Percentiles rank a stretch among this genome's conserved stretches.
These are phyloP conservation scores for Anabas testudineus DNA, from an alignment of 2,797 vertebrate genomes.

Conservation along the genomic window DNA sequence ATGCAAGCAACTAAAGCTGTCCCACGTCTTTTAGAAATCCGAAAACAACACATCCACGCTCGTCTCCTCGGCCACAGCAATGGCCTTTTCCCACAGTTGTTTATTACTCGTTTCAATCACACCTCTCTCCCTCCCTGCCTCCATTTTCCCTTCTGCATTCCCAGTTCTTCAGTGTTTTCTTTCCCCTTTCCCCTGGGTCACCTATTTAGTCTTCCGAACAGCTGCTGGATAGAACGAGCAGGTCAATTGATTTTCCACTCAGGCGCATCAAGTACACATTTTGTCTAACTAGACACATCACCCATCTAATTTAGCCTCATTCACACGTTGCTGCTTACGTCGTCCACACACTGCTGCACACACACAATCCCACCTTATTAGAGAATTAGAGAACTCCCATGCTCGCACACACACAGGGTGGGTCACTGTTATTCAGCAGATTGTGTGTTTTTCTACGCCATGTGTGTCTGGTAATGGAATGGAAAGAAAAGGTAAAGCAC, in stretches of 20 bases:
- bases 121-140: not conserved
- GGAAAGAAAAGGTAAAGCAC: constrained; percentile 80
- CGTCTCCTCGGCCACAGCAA: not conserved
- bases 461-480: constrained; percentile 73
- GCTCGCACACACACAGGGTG: constrained; percentile 50
- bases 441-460: constrained; percentile 66
- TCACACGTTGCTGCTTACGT: constrained; percentile 42
- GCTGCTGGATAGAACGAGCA: constrained; percentile 33
- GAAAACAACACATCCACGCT: constrained; percentile 18
- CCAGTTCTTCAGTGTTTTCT: not conserved
- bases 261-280: constrained; percentile 40
- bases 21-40: not conserved
- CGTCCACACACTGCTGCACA: constrained; percentile 32
- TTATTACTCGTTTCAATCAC: constrained; percentile 2
- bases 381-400: constrained; percentile 36
- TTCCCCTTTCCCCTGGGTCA: not conserved
- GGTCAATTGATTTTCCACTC: constrained; percentile 54
- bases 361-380: constrained; percentile 51
- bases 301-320: constrained; percentile 32
- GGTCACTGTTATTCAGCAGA: constrained; percentile 60
- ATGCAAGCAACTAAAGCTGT: not conserved
- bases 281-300: constrained; percentile 40
- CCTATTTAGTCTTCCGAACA: constrained; percentile 29
- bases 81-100: not conserved
- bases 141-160: not conserved